Percentiles rank a stretch among this genome's conserved stretches.
phyloP scores from a whole-genome alignment of 2,113 vertebrate species.

The Notechis scutatus region DNA sequence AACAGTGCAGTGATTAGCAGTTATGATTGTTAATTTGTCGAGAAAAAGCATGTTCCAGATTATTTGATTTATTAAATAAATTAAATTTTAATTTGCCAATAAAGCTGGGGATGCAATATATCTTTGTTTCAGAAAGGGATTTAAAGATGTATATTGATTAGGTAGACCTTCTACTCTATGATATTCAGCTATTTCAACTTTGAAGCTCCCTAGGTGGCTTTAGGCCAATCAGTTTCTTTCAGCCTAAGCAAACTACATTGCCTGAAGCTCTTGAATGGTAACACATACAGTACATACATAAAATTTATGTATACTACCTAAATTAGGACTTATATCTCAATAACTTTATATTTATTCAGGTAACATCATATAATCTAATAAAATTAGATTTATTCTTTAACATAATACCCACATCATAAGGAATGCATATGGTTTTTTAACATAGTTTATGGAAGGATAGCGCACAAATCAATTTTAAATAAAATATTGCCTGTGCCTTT shows the following conservation, averaged over 20 bases:
- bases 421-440: not conserved
- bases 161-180: not conserved
- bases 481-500: not conserved
- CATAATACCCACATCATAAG: not conserved
- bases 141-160: not conserved
- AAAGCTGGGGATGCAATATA: too few relatives aligned
- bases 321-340: not conserved
- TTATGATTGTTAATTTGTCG: too few relatives aligned
- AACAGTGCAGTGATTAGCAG: too few relatives aligned
- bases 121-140: too few relatives aligned
- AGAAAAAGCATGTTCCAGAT: too few relatives aligned
- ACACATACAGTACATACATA: too few relatives aligned
- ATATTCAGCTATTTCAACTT: not conserved
- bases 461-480: not conserved
- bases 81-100: too few relatives aligned
- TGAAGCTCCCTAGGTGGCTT: not conserved
- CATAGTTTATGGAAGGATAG: not conserved
- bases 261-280: not conserved
- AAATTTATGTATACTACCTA: too few relatives aligned
- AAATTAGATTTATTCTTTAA: not conserved
- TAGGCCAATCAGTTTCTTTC: not conserved
- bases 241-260: not conserved
- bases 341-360: not conserved
- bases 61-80: too few relatives aligned
- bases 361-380: not conserved